Evolutionary conservation across 2,888 invertebrate species (phyloP).

Genomic region (Tolmerus cingulatus): DNA sequence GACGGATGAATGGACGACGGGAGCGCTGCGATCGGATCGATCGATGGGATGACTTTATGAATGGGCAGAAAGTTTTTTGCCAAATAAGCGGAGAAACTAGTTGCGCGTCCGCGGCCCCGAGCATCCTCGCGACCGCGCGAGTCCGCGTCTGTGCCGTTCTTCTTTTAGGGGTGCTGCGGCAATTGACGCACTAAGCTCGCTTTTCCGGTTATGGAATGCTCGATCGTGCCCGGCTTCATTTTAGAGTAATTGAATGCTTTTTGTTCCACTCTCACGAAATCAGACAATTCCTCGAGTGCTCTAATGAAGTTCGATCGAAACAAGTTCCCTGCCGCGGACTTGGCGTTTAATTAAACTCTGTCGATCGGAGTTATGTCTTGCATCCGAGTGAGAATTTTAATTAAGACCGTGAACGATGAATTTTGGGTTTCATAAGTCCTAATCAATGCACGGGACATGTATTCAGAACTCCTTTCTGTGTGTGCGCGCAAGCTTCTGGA

Average conservation of each 20-base stretch:
- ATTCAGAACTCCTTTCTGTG: not conserved
- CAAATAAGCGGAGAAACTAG: conserved; percentile 43
- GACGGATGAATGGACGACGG: conserved; percentile 43
- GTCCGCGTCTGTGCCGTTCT: not conserved
- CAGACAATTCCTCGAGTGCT: conserved; percentile 6
- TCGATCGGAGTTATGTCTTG: not conserved
- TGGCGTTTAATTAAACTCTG: not conserved
- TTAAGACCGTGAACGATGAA: not conserved
- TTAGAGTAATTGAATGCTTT: conserved; percentile 24
- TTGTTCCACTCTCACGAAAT: not conserved
- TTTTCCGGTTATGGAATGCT: conserved; percentile 31
- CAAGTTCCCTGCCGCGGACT: not conserved
- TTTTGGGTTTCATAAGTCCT: not conserved
- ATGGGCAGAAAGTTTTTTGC: conserved; percentile 44
- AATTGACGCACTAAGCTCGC: conserved; percentile 21
- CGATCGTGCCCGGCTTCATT: conserved; percentile 13
- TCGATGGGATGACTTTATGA: conserved; percentile 41
- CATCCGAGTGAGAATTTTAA: not conserved
- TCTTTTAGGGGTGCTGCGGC: conserved; percentile 4
- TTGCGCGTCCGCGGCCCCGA: not conserved
- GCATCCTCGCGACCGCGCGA: not conserved
- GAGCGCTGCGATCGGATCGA: conserved; percentile 22
- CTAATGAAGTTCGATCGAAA: conserved; percentile 20
- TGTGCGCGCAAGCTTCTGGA: not conserved
- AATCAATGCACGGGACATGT: not conserved